Evolutionary conservation across 2,888 invertebrate genomes (phyloP).

Genomic region (Drosophila bunnanda): DNA sequence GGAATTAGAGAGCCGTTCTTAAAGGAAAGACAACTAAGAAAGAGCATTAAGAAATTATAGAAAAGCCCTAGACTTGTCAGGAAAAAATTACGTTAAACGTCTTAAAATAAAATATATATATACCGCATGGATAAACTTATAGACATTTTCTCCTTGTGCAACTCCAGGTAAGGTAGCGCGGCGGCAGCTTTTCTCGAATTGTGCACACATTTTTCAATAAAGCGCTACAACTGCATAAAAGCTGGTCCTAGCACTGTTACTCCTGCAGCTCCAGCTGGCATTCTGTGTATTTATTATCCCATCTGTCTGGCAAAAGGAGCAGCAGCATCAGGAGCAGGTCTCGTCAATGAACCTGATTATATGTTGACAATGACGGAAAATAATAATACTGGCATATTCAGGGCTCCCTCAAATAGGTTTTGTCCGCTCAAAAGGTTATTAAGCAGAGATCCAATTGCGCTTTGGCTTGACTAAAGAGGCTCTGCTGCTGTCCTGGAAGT

Average conservation of each 20-base stretch:
- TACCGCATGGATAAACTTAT: not conserved
- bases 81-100: rapidly evolving
- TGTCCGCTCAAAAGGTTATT: conserved; percentile 11
- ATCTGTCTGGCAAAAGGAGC: conserved; percentile 44
- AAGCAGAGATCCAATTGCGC: conserved; percentile 11
- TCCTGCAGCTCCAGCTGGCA: conserved; percentile 37
- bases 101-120: not conserved
- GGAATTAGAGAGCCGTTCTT: not conserved
- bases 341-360: conserved; percentile 70
- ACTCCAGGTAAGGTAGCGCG: conserved; percentile 43
- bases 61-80: not conserved
- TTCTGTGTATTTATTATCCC: conserved; percentile 67
- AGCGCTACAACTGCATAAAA: conserved; percentile 66
- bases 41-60: not conserved
- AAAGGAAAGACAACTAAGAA: not conserved
- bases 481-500: not conserved
- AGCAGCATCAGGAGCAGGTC: conserved; percentile 21
- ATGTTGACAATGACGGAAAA: conserved; percentile 57
- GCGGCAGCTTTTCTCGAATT: conserved; percentile 63
- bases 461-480: not conserved
- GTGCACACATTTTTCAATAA: conserved; percentile 76
- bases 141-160: conserved; percentile 7
- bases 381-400: conserved; percentile 44
- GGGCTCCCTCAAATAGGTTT: conserved; percentile 9
- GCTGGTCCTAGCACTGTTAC: conserved; percentile 32